Evolutionary conservation across 2,113 vertebrate species (phyloP), one percentile per base, ranked within the genome.

Genomic region (Clarias macrocephalus): DNA sequence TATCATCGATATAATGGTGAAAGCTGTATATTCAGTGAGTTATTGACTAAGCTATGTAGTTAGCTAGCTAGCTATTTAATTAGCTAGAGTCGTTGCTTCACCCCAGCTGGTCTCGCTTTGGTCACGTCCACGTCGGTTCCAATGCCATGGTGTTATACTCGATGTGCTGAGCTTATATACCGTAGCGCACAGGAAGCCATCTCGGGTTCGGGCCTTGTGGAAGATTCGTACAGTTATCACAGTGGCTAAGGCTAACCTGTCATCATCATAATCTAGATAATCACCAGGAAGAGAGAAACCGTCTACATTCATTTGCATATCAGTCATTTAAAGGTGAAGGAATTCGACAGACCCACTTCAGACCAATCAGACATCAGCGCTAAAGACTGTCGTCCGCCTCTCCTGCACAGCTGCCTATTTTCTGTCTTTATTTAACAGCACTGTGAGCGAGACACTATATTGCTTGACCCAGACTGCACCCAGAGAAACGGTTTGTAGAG

Each of bases 401-500:
- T 65, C 7, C 25, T 48, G 1, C 57, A 16, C 62, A 3, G 21
- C 11, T 13, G 23, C 79, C 70, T 89, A 65, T 19, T 87, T 79
- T 83, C 80, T 62, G 12, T 59, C 79, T 79, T 77, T 77, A 82
- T 87, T 77, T 87, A 86, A 85, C 72, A 59, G 54, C 76, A 60
- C 48, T 76, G 37, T 19, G 54, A 85, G 63, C 7, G 65, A 85
- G 37, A 82, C 6, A 84, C 68, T 82, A 87, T 89, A 85, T 82
- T 79, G 75, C 81, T 76, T 85, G 70, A 89, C 86, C 88, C 75
- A 77, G 87, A 70, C 88, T 85, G 79, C 86, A 73, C 86, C 68
- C 62, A 18, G 5, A 65, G 72, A 85, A 79, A 79, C 59, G 12
- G 52, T 72, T n/a, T 25, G 59, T n/a, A 9, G 88, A 79, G 85